Evolutionary conservation across 2,888 invertebrate species (phyloP), one percentile per base, ranked within the genome.

Genomic region (Arenicola marina): DNA sequence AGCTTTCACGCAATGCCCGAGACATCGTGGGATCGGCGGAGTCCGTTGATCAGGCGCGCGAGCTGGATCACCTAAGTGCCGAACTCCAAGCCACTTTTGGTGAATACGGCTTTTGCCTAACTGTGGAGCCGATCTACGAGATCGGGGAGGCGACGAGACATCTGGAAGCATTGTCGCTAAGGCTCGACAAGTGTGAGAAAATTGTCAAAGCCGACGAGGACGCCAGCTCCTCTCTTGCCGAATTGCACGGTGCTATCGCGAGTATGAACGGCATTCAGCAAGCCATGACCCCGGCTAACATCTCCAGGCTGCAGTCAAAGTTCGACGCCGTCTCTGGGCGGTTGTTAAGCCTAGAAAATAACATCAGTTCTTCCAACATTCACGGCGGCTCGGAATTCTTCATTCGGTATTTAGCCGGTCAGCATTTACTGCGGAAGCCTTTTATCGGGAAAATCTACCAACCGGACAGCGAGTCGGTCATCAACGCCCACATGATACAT

Each of bases 401-500:
- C 31, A 26, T 60, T 44, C 55, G 43, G 31, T 68, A 66, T 43
- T 28, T 66, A 11, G 57, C 44, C 4, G 45, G 31, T 4, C 53
- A 59, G 24, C 58, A 60, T 24, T 53, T 56, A 7, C 55, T 65
- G 26, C 56, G 59, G 18, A 45, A 54, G 21, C 28, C 55, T 4
- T 59, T 62, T 38, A 33, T 65, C 24, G 3, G 21, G 4, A 31
- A n/a, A 18, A 33, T 67, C 21, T 53, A 29, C 24, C 56, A 44
- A 18, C 31, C 59, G 1, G 56, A 63, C 43, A 32, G 61, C 18
- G 34, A 33, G 4, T 51, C 57, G 11, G 43, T 63, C 38, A 59
- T 67, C 46, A 66, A 63, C 48, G 46, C 32, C 26, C 61, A 68
- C 51, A 66, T 67, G 56, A 62, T 66, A 32, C 66, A 67, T 56